A percentile compares a stretch with the other conserved stretches of the same genome.
Evolutionary conservation across 2,797 vertebrate genomes (phyloP).

Genomic region (Galagoides demidoff): DNA sequence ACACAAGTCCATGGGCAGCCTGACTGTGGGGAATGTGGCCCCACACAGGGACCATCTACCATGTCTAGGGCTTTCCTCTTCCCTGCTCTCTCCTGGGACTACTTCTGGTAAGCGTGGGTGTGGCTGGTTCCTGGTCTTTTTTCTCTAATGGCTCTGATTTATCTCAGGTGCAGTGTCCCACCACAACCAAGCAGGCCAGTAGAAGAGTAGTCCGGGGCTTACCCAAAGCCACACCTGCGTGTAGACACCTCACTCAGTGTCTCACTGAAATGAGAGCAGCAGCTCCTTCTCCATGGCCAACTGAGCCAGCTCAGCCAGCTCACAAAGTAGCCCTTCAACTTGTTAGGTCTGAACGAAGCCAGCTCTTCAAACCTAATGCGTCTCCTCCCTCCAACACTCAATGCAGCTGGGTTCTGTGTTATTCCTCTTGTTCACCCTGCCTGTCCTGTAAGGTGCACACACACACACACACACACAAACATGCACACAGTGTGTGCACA

Average conservation of each 20-base stretch:
- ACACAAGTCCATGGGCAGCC: no score
- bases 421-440: no score
- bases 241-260: neutral
- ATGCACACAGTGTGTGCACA: no score
- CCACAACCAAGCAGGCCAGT: neutral
- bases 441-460: no score
- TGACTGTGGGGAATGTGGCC: neutral
- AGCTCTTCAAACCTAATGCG: neutral
- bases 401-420: neutral
- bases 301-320: neutral
- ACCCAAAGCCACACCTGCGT: slow-evolving; percentile 4
- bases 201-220: neutral
- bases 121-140: neutral
- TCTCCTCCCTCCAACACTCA: neutral
- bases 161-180: neutral
- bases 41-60: no score
- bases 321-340: neutral
- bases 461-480: no score
- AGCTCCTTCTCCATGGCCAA: neutral
- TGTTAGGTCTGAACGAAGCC: neutral
- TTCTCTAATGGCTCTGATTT: neutral
- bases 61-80: neutral
- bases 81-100: neutral
- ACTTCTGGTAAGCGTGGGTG: no score
- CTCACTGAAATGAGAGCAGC: neutral